Percentiles rank a stretch among this genome's conserved stretches.
Conservation (phyloP, 2,113 vertebrate genomes). For the Bambusicola thoracicus region DNA sequence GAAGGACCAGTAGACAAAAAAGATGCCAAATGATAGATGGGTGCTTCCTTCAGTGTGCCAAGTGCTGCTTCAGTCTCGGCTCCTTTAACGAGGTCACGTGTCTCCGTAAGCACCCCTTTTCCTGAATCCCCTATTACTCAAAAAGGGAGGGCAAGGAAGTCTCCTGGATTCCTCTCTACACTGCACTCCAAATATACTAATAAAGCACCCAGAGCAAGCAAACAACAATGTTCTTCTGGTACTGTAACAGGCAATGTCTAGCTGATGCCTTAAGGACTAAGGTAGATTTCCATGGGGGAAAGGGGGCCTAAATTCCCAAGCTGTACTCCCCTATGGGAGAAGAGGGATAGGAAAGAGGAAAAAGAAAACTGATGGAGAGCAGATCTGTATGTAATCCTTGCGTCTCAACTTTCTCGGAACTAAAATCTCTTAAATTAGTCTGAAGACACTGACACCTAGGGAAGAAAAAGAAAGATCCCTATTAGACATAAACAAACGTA, state of each 20-base stretch:
- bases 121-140: neutral
- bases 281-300: neutral
- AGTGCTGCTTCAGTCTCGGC: conserved; percentile 16
- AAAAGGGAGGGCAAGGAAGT: neutral
- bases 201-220: neutral
- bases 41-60: conserved; percentile 22
- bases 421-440: conserved; percentile 24
- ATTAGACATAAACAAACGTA: neutral
- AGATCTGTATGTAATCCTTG: neutral
- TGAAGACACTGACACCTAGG: conserved; percentile 54
- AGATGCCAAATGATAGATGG: neutral
- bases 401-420: conserved; percentile 6
- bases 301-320: neutral
- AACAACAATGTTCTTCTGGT: neutral
- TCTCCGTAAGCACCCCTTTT: neutral
- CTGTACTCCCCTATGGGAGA: neutral
- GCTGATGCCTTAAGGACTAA: neutral
- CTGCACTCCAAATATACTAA: neutral
- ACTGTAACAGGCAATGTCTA: neutral
- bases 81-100: neutral
- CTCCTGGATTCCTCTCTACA: neutral
- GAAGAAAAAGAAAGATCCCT: conserved; percentile 7
- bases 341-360: neutral
- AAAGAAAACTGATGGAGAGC: neutral
- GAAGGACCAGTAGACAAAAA: neutral